Conservation (phyloP, 2,113 vertebrate species). For the Carassius auratus region DNA sequence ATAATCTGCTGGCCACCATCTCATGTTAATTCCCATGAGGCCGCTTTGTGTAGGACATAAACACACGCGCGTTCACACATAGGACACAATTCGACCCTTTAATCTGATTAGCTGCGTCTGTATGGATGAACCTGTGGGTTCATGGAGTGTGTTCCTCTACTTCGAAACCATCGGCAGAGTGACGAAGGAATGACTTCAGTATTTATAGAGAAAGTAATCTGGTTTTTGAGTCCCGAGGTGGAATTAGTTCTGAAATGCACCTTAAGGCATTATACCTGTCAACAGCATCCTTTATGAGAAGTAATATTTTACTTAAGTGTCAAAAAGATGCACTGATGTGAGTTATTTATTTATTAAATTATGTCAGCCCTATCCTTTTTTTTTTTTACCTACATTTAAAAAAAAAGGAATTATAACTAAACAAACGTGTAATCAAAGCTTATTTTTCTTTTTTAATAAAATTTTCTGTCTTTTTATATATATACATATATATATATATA, state of each 20-base stretch:
- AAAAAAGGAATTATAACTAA: too few relatives aligned
- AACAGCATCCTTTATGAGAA: not conserved
- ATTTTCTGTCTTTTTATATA: too few relatives aligned
- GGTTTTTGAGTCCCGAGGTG: not conserved
- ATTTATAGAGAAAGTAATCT: not conserved
- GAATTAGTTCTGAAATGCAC: not conserved
- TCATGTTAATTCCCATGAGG: slow-evolving; percentile 38
- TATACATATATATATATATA: too few relatives aligned
- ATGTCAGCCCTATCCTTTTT: not conserved
- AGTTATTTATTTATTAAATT: not conserved
- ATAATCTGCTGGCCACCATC: slow-evolving; percentile 42
- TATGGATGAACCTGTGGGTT: slow-evolving; percentile 50
- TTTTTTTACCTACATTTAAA: not conserved
- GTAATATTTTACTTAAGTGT: not conserved
- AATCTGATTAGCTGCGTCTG: slow-evolving; percentile 58
- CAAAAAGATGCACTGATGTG: not conserved
- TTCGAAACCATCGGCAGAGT: not conserved
- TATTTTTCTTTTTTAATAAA: not conserved
- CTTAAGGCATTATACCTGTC: not conserved
- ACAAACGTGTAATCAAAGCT: not conserved
- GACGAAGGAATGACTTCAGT: not conserved
- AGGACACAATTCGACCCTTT: slow-evolving; percentile 49
- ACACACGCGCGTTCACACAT: slow-evolving; percentile 40
- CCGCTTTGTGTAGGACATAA: slow-evolving; percentile 38
- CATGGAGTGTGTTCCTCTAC: slow-evolving; percentile 34